Evolutionary conservation across 2,113 vertebrate genomes (phyloP), one percentile per base, ranked within the genome.

Genomic region (Coptodon rendalli): DNA sequence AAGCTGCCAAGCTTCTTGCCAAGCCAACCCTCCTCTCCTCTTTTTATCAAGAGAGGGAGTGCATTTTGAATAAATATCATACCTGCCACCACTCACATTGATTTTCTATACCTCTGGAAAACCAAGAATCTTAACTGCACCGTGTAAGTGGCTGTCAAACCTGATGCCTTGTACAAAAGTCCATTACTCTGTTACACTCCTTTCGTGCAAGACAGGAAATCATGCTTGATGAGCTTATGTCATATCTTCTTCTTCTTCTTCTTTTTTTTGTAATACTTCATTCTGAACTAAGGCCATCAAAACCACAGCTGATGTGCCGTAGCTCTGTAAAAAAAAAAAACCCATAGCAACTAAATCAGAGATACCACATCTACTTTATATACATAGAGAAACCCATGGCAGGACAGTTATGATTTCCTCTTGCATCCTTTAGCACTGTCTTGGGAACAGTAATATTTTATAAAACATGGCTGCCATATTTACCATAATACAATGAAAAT

Each of bases 1-100:
- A 87, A 90, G 81, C 90, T 90, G 90, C 90, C 91, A 88, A 86
- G 92, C 90, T 73, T 84, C 81, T 83, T 89, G 89, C 79, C 81
- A 82, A 90, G 81, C 87, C 84, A 84, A 87, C 61, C 84, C 84
- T 82, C 81, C 78, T 52, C 31, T 83, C 53, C 68, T 84, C 82
- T 59, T 87, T 90, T 24, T 29, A 83, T 84, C 76, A 61, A 17
- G 59, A 71, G 63, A 61, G 34, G 22, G 71, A 81, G 82, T 61
- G 86, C 73, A 80, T 90, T 93, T 88, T 91, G 84, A 92, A 91
- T 90, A 89, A 88, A 91, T 86, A 90, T 89, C 86, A 88, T 78
- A 84, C 80, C 84, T 89, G 88, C 80, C 89, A 89, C 73, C 63
- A n/a, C 52, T 48, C 45, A 90, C 87, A 91, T 90, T 50, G 85